phyloP scores from a whole-genome alignment of 2,113 vertebrate species.

The Pipra filicauda region DNA sequence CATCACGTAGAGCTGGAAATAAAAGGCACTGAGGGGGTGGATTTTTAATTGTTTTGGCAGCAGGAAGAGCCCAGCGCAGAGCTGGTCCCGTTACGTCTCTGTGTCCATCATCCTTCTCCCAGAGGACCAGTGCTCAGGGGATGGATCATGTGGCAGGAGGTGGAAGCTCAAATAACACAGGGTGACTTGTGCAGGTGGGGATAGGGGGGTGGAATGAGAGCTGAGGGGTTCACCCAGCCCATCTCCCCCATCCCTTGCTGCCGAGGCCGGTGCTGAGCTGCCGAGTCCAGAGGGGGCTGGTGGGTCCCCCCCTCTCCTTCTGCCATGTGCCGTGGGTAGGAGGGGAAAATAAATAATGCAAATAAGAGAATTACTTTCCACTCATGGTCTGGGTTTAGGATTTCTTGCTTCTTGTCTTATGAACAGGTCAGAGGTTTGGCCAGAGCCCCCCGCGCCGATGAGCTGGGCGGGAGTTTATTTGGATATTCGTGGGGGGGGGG shows the following conservation, averaged over 20 bases:
- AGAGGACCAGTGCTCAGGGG: fast-evolving
- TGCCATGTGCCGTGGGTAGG: fast-evolving
- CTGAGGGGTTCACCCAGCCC: background rate
- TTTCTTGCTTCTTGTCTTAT: background rate
- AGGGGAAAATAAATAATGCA: background rate
- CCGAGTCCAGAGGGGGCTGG: fast-evolving
- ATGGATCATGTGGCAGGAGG: background rate
- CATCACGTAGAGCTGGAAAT: background rate
- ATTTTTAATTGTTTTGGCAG: background rate
- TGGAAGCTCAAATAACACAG: background rate
- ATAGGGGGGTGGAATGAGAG: background rate
- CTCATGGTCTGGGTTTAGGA: background rate
- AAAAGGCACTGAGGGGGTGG: fast-evolving
- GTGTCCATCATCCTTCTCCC: background rate
- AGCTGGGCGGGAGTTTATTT: background rate
- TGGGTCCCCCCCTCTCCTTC: background rate
- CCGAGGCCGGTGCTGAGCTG: background rate
- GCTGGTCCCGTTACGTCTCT: fast-evolving
- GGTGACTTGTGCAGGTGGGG: background rate
- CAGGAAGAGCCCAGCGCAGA: fast-evolving
- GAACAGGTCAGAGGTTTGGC: background rate
- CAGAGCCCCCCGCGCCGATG: fast-evolving
- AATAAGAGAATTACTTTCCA: background rate
- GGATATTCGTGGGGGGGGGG: fast-evolving
- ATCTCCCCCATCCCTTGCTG: background rate